These are phyloP conservation scores for Rhinella marina DNA, from an alignment of 2,797 vertebrate genomes.

Conservation along the genomic window DNA sequence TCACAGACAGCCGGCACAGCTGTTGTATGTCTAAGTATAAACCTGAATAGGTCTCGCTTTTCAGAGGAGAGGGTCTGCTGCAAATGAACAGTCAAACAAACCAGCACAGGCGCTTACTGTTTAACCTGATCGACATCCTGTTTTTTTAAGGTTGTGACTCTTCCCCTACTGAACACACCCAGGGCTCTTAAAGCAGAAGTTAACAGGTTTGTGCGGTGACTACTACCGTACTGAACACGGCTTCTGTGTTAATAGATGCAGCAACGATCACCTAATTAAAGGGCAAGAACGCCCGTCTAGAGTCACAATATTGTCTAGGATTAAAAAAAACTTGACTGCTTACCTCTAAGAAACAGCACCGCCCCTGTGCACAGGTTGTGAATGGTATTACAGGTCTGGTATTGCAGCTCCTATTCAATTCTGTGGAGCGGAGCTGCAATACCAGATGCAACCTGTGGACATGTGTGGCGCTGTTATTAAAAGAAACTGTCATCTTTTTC, in stretches of 20 bases:
- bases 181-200: neutral
- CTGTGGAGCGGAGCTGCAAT: too few relatives aligned
- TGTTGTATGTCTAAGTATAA: slow-evolving; percentile 51
- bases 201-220: neutral
- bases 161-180: slow-evolving; percentile 7
- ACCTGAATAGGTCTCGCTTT: neutral
- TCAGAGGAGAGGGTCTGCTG: neutral
- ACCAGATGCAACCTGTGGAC: too few relatives aligned
- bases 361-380: too few relatives aligned
- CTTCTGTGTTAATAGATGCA: neutral
- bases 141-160: neutral
- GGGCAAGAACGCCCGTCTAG: neutral
- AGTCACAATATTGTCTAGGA: too few relatives aligned
- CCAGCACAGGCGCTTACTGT: neutral
- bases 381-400: too few relatives aligned
- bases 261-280: neutral
- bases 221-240: neutral
- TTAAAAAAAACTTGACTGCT: too few relatives aligned
- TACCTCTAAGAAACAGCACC: too few relatives aligned
- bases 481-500: too few relatives aligned
- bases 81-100: neutral
- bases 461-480: too few relatives aligned
- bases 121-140: neutral
- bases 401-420: too few relatives aligned
- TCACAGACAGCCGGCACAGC: slow-evolving; percentile 32